A percentile compares a stretch with the other conserved stretches of the same genome.
These are phyloP conservation scores for Globodera rostochiensis DNA, from an alignment of 1,140 invertebrate species.

Conservation along the genomic window DNA sequence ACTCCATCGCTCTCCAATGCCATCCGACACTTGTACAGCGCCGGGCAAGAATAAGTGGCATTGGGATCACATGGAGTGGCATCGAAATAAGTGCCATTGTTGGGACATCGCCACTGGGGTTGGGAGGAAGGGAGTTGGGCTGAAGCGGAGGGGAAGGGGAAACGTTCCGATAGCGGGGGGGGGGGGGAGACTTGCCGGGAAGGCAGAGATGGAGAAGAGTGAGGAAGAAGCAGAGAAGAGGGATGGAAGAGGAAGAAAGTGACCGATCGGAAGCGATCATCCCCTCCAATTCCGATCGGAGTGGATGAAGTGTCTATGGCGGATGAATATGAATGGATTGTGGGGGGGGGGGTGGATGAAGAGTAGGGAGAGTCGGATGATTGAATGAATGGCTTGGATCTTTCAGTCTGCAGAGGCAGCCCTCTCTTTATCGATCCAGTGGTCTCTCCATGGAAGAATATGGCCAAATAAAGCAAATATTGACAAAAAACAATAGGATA, in stretches of 20 bases:
- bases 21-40: constrained; percentile 3
- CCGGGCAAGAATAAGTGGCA: background rate
- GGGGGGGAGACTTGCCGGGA: background rate
- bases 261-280: too few species aligned
- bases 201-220: background rate
- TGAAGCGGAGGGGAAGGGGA: background rate
- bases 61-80: background rate
- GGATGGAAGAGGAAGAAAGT: background rate
- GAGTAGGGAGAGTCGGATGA: background rate
- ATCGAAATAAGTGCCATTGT: constrained; percentile 1
- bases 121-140: background rate
- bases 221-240: background rate
- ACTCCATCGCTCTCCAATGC: background rate
- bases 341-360: background rate
- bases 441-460: background rate
- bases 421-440: background rate
- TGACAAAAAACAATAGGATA: background rate
- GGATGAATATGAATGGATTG: too few species aligned
- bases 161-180: background rate
- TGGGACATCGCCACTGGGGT: background rate
- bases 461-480: constrained; percentile 13
- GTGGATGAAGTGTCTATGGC: too few species aligned
- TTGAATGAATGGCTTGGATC: background rate
- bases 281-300: too few species aligned
- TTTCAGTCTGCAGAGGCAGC: background rate